Base-by-base conservation (phyloP, 1,140 invertebrate genomes). In the Bombus balteatus region DNA sequence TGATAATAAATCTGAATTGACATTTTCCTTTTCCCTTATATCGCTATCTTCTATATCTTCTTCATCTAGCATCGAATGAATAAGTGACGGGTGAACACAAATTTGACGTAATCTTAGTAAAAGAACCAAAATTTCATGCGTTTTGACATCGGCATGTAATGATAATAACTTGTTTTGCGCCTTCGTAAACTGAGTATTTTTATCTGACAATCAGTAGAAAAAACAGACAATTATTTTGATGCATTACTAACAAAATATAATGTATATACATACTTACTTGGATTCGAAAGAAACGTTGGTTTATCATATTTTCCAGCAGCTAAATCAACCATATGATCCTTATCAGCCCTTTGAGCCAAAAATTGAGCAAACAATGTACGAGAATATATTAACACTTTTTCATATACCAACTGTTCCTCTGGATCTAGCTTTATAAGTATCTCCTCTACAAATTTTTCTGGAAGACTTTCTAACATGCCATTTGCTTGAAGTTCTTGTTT, bases 71-170 rank as follows among this genome's bases (percentile, higher is more conserved):
- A 97, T 97, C 81, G 95, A 93, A 87, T 96, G 96, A 81, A 99
- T 97, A 1, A 99, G 96, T 18, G 96, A 97, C 1, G 98, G 97
- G 96, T 99, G 98, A 92, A 98, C 98, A 94, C 98, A 99, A 76
- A 98, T 97, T 93, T 99, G 98, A 12, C 98, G 95, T 74, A 99
- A 94, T 34, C 98, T 95, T n/a, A 99, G 93, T 25, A 99, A 92
- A 2, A 98, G 94, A 0, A 98, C 97, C 81, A 99, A 95, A 92
- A 99, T 97, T 92, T 98, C 96, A 92, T 97, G 96, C 9, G 97
- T 95, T 91, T 97, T 97, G 0, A 98, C 96, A 75, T 96, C 96
- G 0, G 88, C 91, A 66, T 95, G 94, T 83, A 91, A 86, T 9
- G 92, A 82, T 25, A 95, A 78, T 53, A 95, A 85, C 68, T 88